Conservation (phyloP, 2,888 invertebrate species). For the Cataglyphis livida region DNA sequence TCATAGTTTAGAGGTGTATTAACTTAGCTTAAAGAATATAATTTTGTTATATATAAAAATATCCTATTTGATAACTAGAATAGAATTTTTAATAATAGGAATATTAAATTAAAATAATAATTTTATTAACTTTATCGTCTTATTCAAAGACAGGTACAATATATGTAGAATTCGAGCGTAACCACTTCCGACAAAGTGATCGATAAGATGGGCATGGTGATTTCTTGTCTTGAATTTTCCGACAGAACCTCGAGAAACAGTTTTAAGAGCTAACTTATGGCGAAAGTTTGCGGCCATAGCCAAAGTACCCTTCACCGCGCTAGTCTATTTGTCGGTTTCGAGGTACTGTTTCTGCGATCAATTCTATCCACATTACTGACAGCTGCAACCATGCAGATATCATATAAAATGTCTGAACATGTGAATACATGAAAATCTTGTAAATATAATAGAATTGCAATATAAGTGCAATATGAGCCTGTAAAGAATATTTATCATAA, state of each 20-base stretch:
- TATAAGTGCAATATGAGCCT: neutral
- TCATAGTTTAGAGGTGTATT: neutral
- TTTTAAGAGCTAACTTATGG: conserved; percentile 74
- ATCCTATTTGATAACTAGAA: neutral
- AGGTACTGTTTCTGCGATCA: conserved; percentile 21
- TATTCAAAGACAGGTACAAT: neutral
- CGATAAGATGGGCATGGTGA: conserved; percentile 57
- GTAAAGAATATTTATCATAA: neutral
- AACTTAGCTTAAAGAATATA: neutral
- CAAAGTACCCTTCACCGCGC: conserved; percentile 53
- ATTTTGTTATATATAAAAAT: neutral
- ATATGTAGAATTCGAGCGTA: conserved; percentile 12
- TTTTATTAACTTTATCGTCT: neutral
- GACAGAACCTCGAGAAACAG: conserved; percentile 55
- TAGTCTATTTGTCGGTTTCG: conserved; percentile 32
- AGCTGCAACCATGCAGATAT: neutral
- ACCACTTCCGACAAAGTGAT: conserved; percentile 42
- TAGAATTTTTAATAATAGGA: neutral
- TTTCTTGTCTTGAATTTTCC: conserved; percentile 71
- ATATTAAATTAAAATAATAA: neutral
- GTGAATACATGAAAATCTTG: conserved; percentile 8
- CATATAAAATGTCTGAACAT: conserved; percentile 14
- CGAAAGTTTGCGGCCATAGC: conserved; percentile 65
- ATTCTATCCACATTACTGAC: conserved; percentile 28
- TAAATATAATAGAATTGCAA: neutral